Evolutionary conservation across 1,140 invertebrate species (phyloP), one percentile per base, ranked within the genome.

Genomic region (Bombus polaris): DNA sequence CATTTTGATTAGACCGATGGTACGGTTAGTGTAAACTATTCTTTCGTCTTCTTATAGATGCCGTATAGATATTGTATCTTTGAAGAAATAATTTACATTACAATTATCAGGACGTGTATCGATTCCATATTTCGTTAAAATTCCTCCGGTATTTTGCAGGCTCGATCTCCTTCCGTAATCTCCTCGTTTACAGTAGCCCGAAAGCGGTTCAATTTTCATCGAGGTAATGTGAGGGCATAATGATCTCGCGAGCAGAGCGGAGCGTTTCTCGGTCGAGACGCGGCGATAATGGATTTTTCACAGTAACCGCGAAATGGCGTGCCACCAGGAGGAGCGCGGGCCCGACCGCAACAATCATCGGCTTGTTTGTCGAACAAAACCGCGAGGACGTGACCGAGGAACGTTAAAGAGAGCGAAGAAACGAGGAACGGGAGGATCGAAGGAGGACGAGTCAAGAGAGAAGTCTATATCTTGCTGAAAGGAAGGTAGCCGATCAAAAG

Each of bases 221-320:
- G 15, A n/a, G 5, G 5, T 22, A 47, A 15, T 42, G 18, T 15
- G n/a, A 15, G n/a, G 2, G n/a, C 35, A 39, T 8, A 72, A 53
- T 57, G 44, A 79, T 79, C 39, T 37, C 77, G 57, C 74, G 53
- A 25, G 66, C 47, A 39, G 68, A 62, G 66, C 78, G 70, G 86
- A 57, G 79, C 88, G 74, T 86, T 90, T 39, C 62, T 28, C 74
- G 82, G 85, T 82, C 81, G 57, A 66, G 80, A 89, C 75, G 86
- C 91, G 90, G 62, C 85, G 85, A 81, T 92, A 93, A 93, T 93
- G 92, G 92, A 93, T 94, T 94, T 92, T 93, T 94, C 88, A 91
- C 91, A 92, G 92, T 87, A 71, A 83, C 80, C 80, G 85, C 76
- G 80, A 81, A 74, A 90, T 74, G 47, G 81, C 72, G 81, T 68